These are phyloP conservation scores for Drosophila formosana DNA, from an alignment of 2,888 invertebrate species.

Conservation along the genomic window DNA sequence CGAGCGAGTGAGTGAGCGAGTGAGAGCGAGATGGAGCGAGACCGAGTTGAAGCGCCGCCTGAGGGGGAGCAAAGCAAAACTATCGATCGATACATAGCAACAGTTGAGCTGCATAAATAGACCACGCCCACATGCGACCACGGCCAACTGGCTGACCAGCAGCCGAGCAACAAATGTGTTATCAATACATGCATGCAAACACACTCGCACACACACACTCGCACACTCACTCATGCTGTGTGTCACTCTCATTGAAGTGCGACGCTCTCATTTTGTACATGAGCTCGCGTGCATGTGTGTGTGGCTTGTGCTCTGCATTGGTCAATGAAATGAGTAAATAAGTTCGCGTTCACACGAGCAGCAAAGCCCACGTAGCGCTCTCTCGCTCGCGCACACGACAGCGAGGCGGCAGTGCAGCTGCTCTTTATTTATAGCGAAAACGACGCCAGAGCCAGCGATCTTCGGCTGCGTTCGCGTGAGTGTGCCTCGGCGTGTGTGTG, in stretches of 20 bases:
- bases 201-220: constrained; percentile 1
- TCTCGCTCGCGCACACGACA: constrained; percentile 50
- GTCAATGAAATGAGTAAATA: constrained; percentile 83
- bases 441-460: constrained; percentile 49
- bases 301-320: constrained; percentile 81
- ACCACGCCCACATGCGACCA: constrained; percentile 65
- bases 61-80: constrained; percentile 15
- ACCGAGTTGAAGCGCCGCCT: constrained; percentile 1
- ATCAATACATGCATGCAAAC: constrained; percentile 20
- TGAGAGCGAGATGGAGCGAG: background rate
- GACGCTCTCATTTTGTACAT: constrained; percentile 50
- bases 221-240: constrained; percentile 9
- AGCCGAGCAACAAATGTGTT: constrained; percentile 35
- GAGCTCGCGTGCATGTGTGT: constrained; percentile 25
- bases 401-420: constrained; percentile 26
- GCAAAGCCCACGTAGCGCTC: constrained; percentile 49
- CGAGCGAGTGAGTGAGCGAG: constrained; percentile 1
- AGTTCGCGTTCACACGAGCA: constrained; percentile 64
- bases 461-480: constrained; percentile 34
- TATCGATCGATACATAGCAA: constrained; percentile 57
- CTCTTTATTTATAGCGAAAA: constrained; percentile 64
- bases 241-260: constrained; percentile 49
- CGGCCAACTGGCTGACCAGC: constrained; percentile 51
- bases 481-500: background rate
- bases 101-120: constrained; percentile 65